Evolutionary conservation across 2,113 vertebrate species (phyloP).

Genomic region (Melanostigma gelatinosum): DNA sequence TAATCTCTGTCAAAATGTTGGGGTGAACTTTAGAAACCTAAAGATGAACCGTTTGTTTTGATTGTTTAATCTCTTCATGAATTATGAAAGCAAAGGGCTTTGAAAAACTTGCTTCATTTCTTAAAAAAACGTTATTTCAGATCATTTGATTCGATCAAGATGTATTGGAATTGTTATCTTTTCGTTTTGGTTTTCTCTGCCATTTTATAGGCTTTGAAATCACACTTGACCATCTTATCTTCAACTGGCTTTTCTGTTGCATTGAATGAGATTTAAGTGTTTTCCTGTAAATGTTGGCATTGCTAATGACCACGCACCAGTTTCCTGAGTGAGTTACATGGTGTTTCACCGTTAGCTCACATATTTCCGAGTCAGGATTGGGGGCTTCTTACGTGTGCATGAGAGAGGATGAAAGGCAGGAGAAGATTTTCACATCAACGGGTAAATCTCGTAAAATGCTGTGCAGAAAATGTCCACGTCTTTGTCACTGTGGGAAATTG

Average conservation of each 20-base stretch:
- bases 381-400: constrained; percentile 35
- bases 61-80: background rate
- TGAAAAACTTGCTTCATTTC: background rate
- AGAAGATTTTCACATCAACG: constrained; percentile 19
- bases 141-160: background rate
- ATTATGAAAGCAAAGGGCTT: background rate
- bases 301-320: background rate
- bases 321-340: background rate
- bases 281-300: background rate
- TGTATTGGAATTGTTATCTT: background rate
- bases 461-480: background rate
- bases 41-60: background rate
- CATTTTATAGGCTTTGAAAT: background rate
- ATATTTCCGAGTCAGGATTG: constrained; percentile 21
- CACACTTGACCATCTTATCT: background rate
- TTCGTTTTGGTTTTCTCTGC: background rate
- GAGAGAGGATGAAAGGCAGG: constrained; percentile 40
- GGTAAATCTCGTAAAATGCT: constrained; percentile 39
- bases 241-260: background rate
- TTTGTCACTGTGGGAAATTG: background rate
- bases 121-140: background rate
- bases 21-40: background rate
- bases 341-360: background rate
- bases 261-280: background rate
- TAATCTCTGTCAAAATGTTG: background rate